These are phyloP conservation scores for Clarias fuscus DNA, from an alignment of 2,797 vertebrate species.

Conservation along the genomic window DNA sequence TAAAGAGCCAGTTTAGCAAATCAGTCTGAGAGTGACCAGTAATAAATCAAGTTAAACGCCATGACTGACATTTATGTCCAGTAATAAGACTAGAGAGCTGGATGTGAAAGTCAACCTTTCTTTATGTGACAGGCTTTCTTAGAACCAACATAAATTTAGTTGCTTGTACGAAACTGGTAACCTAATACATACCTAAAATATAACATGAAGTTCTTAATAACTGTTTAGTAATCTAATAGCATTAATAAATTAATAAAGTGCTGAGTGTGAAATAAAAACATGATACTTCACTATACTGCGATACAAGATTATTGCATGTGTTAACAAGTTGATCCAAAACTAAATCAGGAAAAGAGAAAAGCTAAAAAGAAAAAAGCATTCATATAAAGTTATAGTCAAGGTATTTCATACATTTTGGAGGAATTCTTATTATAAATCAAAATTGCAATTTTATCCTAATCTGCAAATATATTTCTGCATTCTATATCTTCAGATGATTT, in stretches of 20 bases:
- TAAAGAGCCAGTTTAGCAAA: background rate
- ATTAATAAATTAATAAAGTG: background rate
- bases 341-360: too few relatives aligned
- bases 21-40: background rate
- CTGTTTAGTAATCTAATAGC: background rate
- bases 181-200: background rate
- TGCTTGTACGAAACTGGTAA: background rate
- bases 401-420: too few relatives aligned
- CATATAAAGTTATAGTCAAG: too few relatives aligned
- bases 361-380: too few relatives aligned
- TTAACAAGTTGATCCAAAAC: too few relatives aligned
- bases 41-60: conserved; percentile 11
- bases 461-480: too few relatives aligned
- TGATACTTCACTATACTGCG: too few relatives aligned
- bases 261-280: background rate
- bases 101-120: background rate
- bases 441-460: too few relatives aligned
- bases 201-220: background rate
- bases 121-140: background rate
- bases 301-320: too few relatives aligned
- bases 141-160: background rate
- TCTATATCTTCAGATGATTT: too few relatives aligned
- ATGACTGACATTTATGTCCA: background rate
- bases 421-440: too few relatives aligned
- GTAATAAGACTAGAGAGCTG: background rate